Evolutionary conservation across 2,797 vertebrate species (phyloP), one percentile per base, ranked within the genome.

Genomic region (Pipistrellus nathusii): DNA sequence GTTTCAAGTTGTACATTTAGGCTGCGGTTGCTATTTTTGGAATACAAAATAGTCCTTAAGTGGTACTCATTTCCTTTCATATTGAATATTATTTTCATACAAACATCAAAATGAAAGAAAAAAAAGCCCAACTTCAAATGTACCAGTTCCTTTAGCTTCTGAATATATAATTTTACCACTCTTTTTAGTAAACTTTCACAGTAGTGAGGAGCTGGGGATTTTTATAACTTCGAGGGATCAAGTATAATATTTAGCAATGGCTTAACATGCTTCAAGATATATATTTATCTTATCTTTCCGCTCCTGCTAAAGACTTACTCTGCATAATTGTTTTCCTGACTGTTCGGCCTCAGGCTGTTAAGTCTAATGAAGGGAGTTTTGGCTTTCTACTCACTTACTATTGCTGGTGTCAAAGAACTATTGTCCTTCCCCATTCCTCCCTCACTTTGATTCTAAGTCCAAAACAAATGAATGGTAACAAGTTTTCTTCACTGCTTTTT

Each of bases 381-480:
- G 55, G 76, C 53, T 81, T 96, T 93, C 84, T 62, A 1, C 44
- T 94, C 82, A 88, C 57, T 85, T 85, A 68, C 59, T 93, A 57
- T 76, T 85, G 38, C 53, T 90, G 76, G 35, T 88, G 90, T 96
- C 97, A 95, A 97, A 97, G 91, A 95, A 85, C 80, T 96, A 90
- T 90, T 97, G 57, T 96, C 95, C 59, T 84, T 84, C 32, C 13
- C 53, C 25, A 3, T 53, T 78, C 78, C 51, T 64, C 53, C 84
- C n/a, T 41, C 73, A 13, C 93, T 95, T 84, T 83, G 86, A 91
- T 64, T 81, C 62, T 78, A 88, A 92, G 69, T 93, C 95, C 96
- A 97, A 98, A 95, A 91, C 95, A 97, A 97, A 97, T 96, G 88
- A 94, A 96, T 85, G 71, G 72, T 88, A 97, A 88, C 76, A 95